Evolutionary conservation across 2,797 vertebrate species (phyloP).

Genomic region (Xenops minutus): DNA sequence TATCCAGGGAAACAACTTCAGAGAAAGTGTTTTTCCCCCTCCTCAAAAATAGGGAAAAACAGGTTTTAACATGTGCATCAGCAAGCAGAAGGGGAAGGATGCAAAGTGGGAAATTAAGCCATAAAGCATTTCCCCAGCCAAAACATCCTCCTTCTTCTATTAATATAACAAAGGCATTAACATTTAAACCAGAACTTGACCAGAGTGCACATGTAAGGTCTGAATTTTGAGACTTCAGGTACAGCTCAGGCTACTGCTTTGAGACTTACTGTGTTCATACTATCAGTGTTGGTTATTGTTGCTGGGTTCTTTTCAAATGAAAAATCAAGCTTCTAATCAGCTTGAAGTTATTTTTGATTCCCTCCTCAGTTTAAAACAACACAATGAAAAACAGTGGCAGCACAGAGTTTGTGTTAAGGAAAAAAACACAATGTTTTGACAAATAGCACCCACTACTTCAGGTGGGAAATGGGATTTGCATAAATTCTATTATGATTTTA

Average conservation of each 20-base stretch:
- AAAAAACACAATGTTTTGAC: not conserved
- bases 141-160: not conserved
- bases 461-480: slow-evolving; percentile 32
- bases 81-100: not conserved
- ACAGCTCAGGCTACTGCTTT: not conserved
- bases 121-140: not conserved
- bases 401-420: not conserved
- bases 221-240: not conserved
- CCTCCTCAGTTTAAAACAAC: not conserved
- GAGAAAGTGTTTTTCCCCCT: not conserved
- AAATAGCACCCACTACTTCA: slow-evolving; percentile 1
- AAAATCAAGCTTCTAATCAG: not conserved
- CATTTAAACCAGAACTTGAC: not conserved
- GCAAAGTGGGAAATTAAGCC: not conserved
- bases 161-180: not conserved
- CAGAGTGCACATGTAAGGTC: not conserved
- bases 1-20: not conserved
- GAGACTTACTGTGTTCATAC: not conserved
- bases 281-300: not conserved
- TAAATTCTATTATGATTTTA: slow-evolving; percentile 40
- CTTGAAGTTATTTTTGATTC: not conserved
- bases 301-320: not conserved
- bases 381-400: not conserved
- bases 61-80: not conserved
- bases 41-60: not conserved